Evolutionary conservation across 2,113 vertebrate species (phyloP).

Genomic region (Suricata suricatta): DNA sequence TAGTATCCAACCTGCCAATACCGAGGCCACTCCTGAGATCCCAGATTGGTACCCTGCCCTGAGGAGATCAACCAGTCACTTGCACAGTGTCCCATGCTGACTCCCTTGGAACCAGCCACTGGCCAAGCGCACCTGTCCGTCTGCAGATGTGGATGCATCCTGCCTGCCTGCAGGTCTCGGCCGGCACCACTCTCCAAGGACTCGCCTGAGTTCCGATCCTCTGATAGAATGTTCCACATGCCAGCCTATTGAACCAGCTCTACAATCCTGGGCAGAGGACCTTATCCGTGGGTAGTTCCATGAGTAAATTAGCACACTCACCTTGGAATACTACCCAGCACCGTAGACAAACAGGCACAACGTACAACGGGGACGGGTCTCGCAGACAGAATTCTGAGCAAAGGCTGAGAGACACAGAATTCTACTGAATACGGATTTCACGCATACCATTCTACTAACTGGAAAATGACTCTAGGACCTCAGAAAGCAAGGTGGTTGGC

Average conservation of each 20-base stretch:
- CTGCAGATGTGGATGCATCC: too few species aligned
- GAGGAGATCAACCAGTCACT: background rate
- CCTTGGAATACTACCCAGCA: rapidly evolving
- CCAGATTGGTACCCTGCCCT: background rate
- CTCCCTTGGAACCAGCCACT: background rate
- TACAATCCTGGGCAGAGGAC: background rate
- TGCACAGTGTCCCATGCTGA: background rate
- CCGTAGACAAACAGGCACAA: rapidly evolving
- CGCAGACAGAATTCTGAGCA: background rate
- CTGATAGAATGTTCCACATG: background rate
- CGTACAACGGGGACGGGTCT: rapidly evolving
- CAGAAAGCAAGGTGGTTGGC: background rate
- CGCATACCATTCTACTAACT: too few species aligned
- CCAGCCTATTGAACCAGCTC: background rate
- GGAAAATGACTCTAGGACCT: background rate
- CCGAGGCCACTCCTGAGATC: background rate
- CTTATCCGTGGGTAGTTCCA: background rate
- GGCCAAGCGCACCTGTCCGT: too few species aligned
- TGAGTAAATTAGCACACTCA: background rate
- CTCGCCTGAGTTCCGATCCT: background rate
- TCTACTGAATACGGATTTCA: background rate
- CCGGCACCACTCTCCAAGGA: background rate
- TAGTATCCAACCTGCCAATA: background rate
- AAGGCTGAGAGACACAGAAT: background rate
- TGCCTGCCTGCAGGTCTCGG: background rate